A percentile compares a stretch with the other conserved stretches of the same genome.
phyloP scores from a whole-genome alignment of 2,797 vertebrate species.

The Telmatherina bonti region DNA sequence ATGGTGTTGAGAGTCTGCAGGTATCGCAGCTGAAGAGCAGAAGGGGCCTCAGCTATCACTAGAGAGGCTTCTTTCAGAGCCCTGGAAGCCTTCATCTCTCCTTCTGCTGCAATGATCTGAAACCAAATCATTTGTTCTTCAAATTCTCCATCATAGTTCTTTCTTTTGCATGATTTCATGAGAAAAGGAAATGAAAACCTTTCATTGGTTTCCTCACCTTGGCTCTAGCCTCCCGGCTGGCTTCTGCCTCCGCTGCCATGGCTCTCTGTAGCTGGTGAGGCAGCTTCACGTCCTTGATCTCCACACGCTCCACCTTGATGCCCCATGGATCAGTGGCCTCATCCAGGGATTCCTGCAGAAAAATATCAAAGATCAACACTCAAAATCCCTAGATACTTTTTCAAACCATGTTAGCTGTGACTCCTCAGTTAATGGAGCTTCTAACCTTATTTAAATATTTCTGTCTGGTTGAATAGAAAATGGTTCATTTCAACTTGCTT shows the following conservation, averaged over 20 bases:
- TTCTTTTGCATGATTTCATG: neutral
- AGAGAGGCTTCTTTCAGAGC: slow-evolving; percentile 85
- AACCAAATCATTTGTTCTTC: slow-evolving; percentile 12
- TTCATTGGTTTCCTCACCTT: slow-evolving; percentile 69
- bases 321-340: slow-evolving; percentile 83
- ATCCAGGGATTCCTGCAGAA: slow-evolving; percentile 76
- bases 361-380: slow-evolving; percentile 1
- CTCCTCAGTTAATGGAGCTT: neutral
- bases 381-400: neutral
- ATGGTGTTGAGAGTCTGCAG: slow-evolving; percentile 84
- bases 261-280: slow-evolving; percentile 84
- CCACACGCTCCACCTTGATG: slow-evolving; percentile 85
- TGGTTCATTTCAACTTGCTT: neutral
- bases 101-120: slow-evolving; percentile 85
- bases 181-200: slow-evolving; percentile 1
- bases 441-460: neutral
- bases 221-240: slow-evolving; percentile 81
- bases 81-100: slow-evolving; percentile 84
- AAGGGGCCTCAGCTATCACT: slow-evolving; percentile 82
- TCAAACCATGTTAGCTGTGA: neutral
- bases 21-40: slow-evolving; percentile 83
- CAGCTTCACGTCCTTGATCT: slow-evolving; percentile 85
- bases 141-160: neutral
- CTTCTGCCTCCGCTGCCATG: slow-evolving; percentile 86
- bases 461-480: neutral